phyloP scores from a whole-genome alignment of 2,888 invertebrate species.

The Esperia sulphurella region DNA sequence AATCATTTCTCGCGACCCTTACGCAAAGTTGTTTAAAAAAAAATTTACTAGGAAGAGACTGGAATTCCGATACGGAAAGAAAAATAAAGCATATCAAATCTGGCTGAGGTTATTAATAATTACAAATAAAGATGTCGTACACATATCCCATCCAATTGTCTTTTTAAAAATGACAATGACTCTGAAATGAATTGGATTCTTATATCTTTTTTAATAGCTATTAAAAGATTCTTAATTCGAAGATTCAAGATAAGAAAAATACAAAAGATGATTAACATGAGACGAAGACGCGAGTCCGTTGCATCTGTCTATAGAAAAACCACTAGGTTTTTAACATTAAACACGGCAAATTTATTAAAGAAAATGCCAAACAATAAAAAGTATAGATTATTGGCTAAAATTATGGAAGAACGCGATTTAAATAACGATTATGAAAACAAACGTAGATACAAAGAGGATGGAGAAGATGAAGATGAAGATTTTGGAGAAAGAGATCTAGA shows the following conservation, averaged over 20 bases:
- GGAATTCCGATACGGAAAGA: too few relatives aligned
- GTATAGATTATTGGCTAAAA: slow-evolving; percentile 38
- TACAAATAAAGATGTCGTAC: too few relatives aligned
- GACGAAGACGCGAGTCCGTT: slow-evolving; percentile 60
- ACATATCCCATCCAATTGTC: too few relatives aligned
- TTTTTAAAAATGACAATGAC: slow-evolving; percentile 20
- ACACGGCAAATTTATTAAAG: slow-evolving; percentile 57
- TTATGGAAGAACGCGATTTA: slow-evolving; percentile 37
- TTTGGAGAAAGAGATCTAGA: slow-evolving; percentile 63
- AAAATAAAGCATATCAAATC: too few relatives aligned
- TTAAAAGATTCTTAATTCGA: slow-evolving; percentile 29
- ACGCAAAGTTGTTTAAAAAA: too few relatives aligned
- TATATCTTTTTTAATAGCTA: slow-evolving; percentile 24
- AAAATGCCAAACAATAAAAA: slow-evolving; percentile 56
- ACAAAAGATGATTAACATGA: slow-evolving; percentile 42
- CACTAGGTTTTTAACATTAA: slow-evolving; percentile 60
- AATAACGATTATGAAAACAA: slow-evolving; percentile 18
- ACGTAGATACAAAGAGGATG: slow-evolving; percentile 18
- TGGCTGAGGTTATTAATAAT: too few relatives aligned
- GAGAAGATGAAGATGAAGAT: slow-evolving; percentile 47
- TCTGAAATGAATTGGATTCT: slow-evolving; percentile 28
- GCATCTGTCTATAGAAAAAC: slow-evolving; percentile 65
- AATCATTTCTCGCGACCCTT: background rate
- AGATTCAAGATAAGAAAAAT: slow-evolving; percentile 22
- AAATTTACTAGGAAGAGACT: too few relatives aligned